phyloP scores from a whole-genome alignment of 2,113 vertebrate species.

The Terrapene triunguis region DNA sequence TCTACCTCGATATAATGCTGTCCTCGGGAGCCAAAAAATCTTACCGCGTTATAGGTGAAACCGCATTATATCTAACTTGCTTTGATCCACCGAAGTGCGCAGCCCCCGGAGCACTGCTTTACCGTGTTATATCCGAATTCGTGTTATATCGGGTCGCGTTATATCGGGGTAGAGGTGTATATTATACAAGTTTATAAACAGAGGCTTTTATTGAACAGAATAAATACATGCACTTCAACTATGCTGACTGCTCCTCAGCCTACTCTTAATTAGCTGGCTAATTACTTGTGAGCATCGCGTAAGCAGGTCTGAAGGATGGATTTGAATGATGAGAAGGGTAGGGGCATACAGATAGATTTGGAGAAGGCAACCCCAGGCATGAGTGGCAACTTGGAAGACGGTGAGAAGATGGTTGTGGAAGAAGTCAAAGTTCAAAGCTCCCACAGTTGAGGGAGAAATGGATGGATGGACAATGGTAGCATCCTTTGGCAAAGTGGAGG shows the following conservation, averaged over 20 bases:
- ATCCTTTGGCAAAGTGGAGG: not conserved
- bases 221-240: not conserved
- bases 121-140: too few species aligned
- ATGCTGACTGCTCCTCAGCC: not conserved
- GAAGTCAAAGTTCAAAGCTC: not conserved
- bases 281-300: not conserved
- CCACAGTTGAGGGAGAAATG: not conserved
- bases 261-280: not conserved
- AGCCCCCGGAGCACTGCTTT: too few species aligned
- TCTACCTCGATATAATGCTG: too few species aligned
- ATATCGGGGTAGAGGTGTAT: too few species aligned
- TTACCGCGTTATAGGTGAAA: too few species aligned
- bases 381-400: not conserved
- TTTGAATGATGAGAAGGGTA: not conserved
- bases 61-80: too few species aligned
- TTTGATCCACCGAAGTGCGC: too few species aligned
- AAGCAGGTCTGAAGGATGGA: rapidly evolving
- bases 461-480: not conserved
- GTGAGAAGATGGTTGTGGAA: not conserved
- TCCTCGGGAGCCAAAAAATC: too few species aligned
- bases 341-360: not conserved
- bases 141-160: too few species aligned
- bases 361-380: not conserved
- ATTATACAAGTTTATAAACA: not conserved
- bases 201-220: not conserved